phyloP scores from a whole-genome alignment of 2,797 vertebrate genomes.

The Fistularia commersonii region DNA sequence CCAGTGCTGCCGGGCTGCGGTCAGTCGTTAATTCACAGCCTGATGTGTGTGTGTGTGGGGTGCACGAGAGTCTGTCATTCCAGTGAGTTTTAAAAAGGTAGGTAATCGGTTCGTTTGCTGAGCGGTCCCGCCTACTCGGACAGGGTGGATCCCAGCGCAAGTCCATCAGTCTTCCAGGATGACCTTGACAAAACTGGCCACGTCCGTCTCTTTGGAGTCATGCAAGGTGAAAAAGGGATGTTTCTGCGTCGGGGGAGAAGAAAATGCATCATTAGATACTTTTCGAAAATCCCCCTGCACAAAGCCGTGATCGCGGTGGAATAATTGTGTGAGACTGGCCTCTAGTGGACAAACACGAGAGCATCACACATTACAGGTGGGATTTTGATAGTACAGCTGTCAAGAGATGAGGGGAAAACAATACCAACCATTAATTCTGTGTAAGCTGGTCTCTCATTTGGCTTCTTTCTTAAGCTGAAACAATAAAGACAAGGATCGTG shows the following conservation, averaged over 20 bases:
- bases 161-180: conserved; percentile 86
- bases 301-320: not conserved
- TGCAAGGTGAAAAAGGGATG: conserved; percentile 90
- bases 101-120: conserved; percentile 56
- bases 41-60: conserved; percentile 45
- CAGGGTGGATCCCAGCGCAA: conserved; percentile 34
- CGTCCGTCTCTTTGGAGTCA: conserved; percentile 94
- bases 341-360: conserved; percentile 47
- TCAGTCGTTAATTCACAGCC: conserved; percentile 60
- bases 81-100: conserved; percentile 59
- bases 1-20: conserved; percentile 53
- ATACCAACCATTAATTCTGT: conserved; percentile 95
- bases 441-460: conserved; percentile 96
- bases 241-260: conserved; percentile 69
- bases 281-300: no score
- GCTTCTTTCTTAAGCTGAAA: conserved; percentile 97
- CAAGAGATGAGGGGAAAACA: conserved; percentile 5
- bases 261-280: not conserved
- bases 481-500: conserved; percentile 14
- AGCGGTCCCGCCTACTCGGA: conserved; percentile 50
- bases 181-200: conserved; percentile 93
- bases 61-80: conserved; percentile 62
- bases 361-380: not conserved
- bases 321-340: conserved; percentile 37
- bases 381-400: not conserved